Evolutionary conservation across 2,113 vertebrate genomes (phyloP).

Genomic region (Thomomys bottae): DNA sequence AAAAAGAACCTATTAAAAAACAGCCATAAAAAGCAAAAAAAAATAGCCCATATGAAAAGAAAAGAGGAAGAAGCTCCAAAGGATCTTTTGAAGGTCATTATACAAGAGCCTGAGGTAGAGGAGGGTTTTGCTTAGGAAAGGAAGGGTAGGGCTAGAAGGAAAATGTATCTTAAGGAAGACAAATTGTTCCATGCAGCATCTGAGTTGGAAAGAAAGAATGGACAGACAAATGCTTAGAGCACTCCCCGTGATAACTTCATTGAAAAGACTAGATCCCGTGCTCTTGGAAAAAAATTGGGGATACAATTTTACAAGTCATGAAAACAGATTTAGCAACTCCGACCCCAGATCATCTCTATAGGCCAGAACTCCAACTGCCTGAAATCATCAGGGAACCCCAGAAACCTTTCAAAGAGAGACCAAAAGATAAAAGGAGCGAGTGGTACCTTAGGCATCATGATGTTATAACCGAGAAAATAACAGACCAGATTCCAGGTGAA

Average conservation of each 20-base stretch:
- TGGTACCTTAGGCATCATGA: neutral
- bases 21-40: neutral
- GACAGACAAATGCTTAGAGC: neutral
- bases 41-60: neutral
- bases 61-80: neutral
- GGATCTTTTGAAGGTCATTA: neutral
- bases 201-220: neutral
- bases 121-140: neutral
- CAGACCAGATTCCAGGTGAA: neutral
- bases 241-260: neutral
- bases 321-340: neutral
- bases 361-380: neutral
- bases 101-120: neutral
- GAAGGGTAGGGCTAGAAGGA: neutral
- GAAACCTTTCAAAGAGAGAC: neutral
- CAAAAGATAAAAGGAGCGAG: neutral
- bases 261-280: constrained; percentile 12
- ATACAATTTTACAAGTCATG: neutral
- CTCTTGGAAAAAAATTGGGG: constrained; percentile 30
- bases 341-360: neutral
- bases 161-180: neutral
- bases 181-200: neutral
- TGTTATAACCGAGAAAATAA: neutral
- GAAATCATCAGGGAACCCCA: neutral
- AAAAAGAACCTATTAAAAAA: neutral